These are phyloP conservation scores for Onchidella celtica DNA, from an alignment of 2,888 invertebrate genomes.

Conservation along the genomic window DNA sequence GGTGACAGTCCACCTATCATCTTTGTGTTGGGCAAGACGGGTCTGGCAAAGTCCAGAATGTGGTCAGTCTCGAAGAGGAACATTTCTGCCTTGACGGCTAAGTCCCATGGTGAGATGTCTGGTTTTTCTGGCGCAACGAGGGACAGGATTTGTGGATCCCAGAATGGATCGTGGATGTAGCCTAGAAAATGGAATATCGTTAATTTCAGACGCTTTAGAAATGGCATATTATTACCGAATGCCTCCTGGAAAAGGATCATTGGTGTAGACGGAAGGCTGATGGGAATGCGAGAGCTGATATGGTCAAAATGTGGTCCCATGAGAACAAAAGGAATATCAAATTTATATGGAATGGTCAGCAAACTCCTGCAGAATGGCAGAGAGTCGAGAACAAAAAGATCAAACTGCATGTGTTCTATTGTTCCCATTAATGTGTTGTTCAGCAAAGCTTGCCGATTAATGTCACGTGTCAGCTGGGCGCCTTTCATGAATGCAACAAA, in stretches of 20 bases:
- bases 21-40: conserved; percentile 53
- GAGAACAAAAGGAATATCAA: conserved; percentile 42
- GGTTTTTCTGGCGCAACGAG: conserved; percentile 45
- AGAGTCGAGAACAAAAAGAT: conserved; percentile 45
- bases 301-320: conserved; percentile 31
- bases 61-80: conserved; percentile 56
- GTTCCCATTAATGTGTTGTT: background rate
- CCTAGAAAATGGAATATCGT: background rate
- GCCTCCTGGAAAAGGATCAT: background rate
- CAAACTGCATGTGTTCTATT: conserved; percentile 17
- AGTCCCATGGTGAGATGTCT: background rate
- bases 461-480: background rate
- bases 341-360: conserved; percentile 20
- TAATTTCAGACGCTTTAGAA: conserved; percentile 12
- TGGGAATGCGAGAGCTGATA: conserved; percentile 21
- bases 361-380: background rate
- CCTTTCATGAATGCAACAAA: background rate
- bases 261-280: conserved; percentile 33
- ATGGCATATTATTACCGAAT: conserved; percentile 14
- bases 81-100: conserved; percentile 30
- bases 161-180: background rate
- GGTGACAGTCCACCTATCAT: conserved; percentile 56
- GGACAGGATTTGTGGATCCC: conserved; percentile 11
- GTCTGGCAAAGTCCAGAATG: conserved; percentile 53
- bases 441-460: background rate